A percentile compares a stretch with the other conserved stretches of the same genome.
Evolutionary conservation across 1,140 invertebrate species (phyloP).

Genomic region (Drosophila tropicalis): DNA sequence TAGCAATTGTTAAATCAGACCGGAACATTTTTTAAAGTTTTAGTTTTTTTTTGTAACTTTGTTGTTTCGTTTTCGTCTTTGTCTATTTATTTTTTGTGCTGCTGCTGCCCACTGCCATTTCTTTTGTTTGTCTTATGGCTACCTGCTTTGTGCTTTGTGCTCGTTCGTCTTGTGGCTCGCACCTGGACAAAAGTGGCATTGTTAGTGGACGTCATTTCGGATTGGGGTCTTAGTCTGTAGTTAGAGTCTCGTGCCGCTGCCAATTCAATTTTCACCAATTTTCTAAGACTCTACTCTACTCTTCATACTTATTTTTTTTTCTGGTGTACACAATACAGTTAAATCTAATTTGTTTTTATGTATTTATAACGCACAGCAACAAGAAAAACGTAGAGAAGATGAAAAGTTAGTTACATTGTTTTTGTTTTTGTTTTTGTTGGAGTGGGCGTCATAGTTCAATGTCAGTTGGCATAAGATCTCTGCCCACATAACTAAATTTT

Average conservation of each 20-base stretch:
- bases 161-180: slow-evolving; percentile 4
- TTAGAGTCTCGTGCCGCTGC: slow-evolving; percentile 63
- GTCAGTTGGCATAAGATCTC: slow-evolving; percentile 24
- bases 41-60: slow-evolving; percentile 36
- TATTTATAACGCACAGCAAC: slow-evolving; percentile 36
- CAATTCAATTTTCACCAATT: slow-evolving; percentile 76
- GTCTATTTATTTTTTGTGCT: slow-evolving; percentile 29
- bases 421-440: background rate
- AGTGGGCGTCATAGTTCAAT: slow-evolving; percentile 57
- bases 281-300: slow-evolving; percentile 36
- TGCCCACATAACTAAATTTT: slow-evolving; percentile 27
- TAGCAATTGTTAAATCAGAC: slow-evolving; percentile 81
- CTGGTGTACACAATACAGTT: slow-evolving; percentile 55
- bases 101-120: slow-evolving; percentile 47
- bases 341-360: slow-evolving; percentile 73
- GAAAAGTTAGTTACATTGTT: background rate
- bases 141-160: slow-evolving; percentile 23
- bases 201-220: slow-evolving; percentile 45
- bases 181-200: slow-evolving; percentile 66
- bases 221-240: slow-evolving; percentile 35
- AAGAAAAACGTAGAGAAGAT: background rate
- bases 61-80: slow-evolving; percentile 19
- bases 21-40: slow-evolving; percentile 56
- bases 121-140: slow-evolving; percentile 40
- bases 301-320: background rate